These are phyloP conservation scores for Odontamblyopus lacepedii DNA, from an alignment of 2,797 vertebrate species.

Conservation along the genomic window DNA sequence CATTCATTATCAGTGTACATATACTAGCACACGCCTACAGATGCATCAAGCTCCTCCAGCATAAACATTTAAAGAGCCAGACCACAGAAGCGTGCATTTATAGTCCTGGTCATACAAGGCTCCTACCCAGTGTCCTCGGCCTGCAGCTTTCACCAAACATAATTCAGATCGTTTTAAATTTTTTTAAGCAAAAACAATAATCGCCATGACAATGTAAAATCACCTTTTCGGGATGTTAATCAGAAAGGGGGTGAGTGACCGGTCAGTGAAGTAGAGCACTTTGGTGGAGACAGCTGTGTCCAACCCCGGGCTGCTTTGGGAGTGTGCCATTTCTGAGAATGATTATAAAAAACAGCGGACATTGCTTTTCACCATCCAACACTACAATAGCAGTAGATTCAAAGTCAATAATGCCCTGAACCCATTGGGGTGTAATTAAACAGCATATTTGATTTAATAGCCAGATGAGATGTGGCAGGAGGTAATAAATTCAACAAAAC, in stretches of 20 bases:
- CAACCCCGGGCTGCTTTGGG: slow-evolving; percentile 90
- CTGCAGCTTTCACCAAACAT: slow-evolving; percentile 22
- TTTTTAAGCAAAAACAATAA: slow-evolving; percentile 11
- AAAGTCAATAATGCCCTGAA: slow-evolving; percentile 8
- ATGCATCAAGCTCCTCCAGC: slow-evolving; percentile 18
- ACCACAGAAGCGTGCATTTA: slow-evolving; percentile 14
- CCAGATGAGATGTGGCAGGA: slow-evolving; percentile 38
- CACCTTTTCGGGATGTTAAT: slow-evolving; percentile 98
- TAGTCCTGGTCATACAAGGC: slow-evolving; percentile 11
- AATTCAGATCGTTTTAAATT: slow-evolving; percentile 25
- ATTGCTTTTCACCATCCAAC: slow-evolving; percentile 26
- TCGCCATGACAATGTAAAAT: slow-evolving; percentile 13
- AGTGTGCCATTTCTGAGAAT: slow-evolving; percentile 88
- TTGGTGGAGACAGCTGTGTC: slow-evolving; percentile 88
- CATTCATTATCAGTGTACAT: slow-evolving; percentile 34
- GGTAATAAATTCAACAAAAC: slow-evolving; percentile 55
- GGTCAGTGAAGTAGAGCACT: slow-evolving; percentile 98
- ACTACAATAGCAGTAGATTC: slow-evolving; percentile 24
- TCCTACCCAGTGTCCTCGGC: slow-evolving; percentile 1
- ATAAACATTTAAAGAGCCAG: slow-evolving; percentile 25
- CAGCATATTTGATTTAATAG: slow-evolving; percentile 43
- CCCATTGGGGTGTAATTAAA: slow-evolving; percentile 25
- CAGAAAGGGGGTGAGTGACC: slow-evolving; percentile 97
- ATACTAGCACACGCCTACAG: slow-evolving; percentile 26
- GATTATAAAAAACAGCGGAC: slow-evolving; percentile 36